Percentiles rank a stretch among this genome's conserved stretches.
Conservation (phyloP, 2,797 vertebrate genomes). For the Melanotaenia trifasciata region DNA sequence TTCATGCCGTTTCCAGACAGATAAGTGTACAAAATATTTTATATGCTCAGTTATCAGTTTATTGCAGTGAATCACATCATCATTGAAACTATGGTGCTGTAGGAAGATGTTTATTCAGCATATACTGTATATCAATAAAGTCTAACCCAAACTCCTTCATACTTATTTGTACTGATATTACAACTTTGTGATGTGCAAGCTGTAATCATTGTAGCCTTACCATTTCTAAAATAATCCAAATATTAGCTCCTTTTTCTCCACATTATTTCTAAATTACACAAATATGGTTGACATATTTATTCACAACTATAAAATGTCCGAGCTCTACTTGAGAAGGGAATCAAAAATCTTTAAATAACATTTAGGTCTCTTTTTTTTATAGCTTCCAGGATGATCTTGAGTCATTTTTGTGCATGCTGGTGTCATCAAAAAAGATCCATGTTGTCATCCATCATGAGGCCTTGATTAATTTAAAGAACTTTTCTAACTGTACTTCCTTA, state of each 20-base stretch:
- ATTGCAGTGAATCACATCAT: not conserved
- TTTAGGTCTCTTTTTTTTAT: not conserved
- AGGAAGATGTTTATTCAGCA: not conserved
- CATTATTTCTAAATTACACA: not conserved
- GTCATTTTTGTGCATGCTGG: not conserved
- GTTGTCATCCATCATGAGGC: constrained; percentile 46
- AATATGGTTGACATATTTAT: not conserved
- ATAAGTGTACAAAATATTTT: not conserved
- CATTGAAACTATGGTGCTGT: not conserved
- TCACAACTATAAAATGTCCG: not conserved
- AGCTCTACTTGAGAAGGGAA: not conserved
- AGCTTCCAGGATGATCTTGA: not conserved
- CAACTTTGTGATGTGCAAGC: too few relatives aligned
- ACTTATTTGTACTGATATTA: too few relatives aligned
- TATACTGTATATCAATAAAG: not conserved
- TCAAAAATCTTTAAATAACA: not conserved
- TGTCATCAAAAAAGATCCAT: not conserved
- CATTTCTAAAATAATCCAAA: not conserved
- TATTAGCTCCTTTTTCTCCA: not conserved
- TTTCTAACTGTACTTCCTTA: constrained; percentile 17
- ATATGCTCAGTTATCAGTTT: not conserved
- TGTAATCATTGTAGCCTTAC: not conserved
- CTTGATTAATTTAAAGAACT: constrained; percentile 2
- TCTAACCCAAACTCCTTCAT: too few relatives aligned
- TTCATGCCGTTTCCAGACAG: not conserved